Conservation (phyloP, 2,113 vertebrate species). For the Oceanodroma tethys region DNA sequence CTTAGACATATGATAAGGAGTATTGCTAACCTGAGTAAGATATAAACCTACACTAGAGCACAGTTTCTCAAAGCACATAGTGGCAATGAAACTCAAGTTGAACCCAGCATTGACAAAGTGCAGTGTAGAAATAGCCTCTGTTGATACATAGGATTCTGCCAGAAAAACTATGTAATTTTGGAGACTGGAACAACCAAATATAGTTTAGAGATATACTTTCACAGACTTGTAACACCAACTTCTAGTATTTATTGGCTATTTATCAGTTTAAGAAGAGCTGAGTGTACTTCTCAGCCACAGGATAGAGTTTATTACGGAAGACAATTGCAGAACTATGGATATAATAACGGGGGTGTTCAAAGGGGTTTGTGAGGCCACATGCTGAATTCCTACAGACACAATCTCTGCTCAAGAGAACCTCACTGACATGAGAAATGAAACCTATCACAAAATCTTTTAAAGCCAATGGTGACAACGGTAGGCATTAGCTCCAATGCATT, state of each 20-base stretch:
- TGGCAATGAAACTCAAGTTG: not conserved
- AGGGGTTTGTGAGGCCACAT: fast-evolving
- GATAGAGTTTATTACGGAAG: not conserved
- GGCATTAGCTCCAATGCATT: not conserved
- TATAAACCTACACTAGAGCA: not conserved
- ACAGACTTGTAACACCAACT: not conserved
- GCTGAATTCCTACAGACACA: not conserved
- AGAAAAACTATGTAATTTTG: not conserved
- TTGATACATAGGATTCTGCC: not conserved
- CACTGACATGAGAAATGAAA: not conserved
- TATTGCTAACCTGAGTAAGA: not conserved
- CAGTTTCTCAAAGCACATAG: not conserved
- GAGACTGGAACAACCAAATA: not conserved
- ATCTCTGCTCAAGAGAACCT: not conserved
- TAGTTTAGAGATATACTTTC: not conserved
- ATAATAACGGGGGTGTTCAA: not conserved
- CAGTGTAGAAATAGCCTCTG: not conserved
- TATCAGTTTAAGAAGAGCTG: not conserved
- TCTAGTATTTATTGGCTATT: not conserved
- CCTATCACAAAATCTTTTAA: not conserved
- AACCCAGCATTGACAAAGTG: not conserved
- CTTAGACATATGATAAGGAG: not conserved
- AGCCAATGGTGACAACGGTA: not conserved
- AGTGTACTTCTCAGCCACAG: not conserved
- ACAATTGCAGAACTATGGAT: not conserved